A percentile compares a stretch with the other conserved stretches of the same genome.
Evolutionary conservation across 2,797 vertebrate genomes (phyloP).

Genomic region (Phataginus tricuspis): DNA sequence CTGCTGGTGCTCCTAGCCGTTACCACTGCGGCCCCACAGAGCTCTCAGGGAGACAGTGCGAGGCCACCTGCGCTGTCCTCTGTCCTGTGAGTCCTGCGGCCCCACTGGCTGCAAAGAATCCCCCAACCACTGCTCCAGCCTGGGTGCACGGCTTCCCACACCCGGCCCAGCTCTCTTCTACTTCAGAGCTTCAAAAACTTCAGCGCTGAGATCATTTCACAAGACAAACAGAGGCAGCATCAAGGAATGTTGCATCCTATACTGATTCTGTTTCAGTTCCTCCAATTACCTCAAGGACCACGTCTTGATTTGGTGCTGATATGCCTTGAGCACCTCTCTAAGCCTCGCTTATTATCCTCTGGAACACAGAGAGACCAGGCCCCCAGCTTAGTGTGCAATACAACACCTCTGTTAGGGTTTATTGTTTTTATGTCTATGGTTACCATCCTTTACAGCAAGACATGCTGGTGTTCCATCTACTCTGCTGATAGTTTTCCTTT

Average conservation of each 20-base stretch:
- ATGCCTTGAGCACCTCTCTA: neutral
- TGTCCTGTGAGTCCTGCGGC: neutral
- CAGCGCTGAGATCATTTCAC: no score
- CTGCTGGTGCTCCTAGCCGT: no score
- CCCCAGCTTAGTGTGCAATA: rapidly evolving
- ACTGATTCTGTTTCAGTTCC: neutral
- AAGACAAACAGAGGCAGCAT: rapidly evolving
- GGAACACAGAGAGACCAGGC: neutral
- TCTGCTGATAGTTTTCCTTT: neutral
- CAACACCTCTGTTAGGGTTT: neutral
- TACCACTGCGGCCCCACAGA: neutral
- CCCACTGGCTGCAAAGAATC: neutral
- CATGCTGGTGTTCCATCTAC: neutral
- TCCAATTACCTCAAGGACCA: neutral
- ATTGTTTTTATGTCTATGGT: constrained; percentile 31
- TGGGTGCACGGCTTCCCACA: neutral
- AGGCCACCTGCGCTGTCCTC: neutral
- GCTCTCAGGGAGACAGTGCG: neutral
- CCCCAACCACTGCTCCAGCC: rapidly evolving
- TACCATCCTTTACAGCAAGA: neutral
- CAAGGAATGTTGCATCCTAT: rapidly evolving
- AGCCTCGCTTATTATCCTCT: neutral
- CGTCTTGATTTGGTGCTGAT: neutral
- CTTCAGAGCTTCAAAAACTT: neutral
- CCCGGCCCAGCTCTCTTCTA: neutral